Percentiles rank a stretch among this genome's conserved stretches.
Evolutionary conservation across 2,797 vertebrate species (phyloP).

Genomic region (Chaenodraco wilsoni): DNA sequence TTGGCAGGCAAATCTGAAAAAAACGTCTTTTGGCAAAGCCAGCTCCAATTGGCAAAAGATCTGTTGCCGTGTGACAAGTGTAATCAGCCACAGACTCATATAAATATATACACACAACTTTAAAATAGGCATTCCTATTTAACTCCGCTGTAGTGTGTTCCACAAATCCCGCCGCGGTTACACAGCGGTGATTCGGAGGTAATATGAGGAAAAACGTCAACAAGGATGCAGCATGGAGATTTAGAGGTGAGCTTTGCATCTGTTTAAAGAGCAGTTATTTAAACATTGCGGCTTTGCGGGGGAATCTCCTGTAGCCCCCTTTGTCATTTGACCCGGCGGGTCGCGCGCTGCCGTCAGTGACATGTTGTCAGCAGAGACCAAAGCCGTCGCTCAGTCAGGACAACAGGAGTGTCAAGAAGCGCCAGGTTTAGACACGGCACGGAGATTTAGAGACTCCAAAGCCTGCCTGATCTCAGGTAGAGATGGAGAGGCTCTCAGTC

Average conservation of each 20-base stretch:
- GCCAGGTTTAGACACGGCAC: conserved; percentile 48
- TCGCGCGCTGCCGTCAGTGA: conserved; percentile 38
- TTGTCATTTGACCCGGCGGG: conserved; percentile 56
- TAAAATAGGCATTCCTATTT: conserved; percentile 1
- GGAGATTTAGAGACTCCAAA: conserved; percentile 33
- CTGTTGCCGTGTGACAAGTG: conserved; percentile 24
- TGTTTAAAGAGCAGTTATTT: conserved; percentile 67
- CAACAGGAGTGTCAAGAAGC: conserved; percentile 43
- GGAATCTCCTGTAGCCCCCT: conserved; percentile 10
- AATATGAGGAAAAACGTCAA: conserved; percentile 54
- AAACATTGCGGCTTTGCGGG: conserved; percentile 50
- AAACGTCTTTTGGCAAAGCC: conserved; percentile 42
- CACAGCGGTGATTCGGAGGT: conserved; percentile 2
- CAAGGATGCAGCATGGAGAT: conserved; percentile 51
- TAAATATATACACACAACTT: neutral
- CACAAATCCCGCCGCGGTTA: conserved; percentile 16
- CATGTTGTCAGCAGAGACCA: conserved; percentile 61
- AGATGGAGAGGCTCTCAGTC: conserved; percentile 33
- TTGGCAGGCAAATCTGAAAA: conserved; percentile 42
- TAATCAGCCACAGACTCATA: conserved; percentile 14
- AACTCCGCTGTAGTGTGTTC: neutral
- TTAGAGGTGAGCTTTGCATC: conserved; percentile 65
- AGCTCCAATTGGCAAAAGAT: conserved; percentile 41
- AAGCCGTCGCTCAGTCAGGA: conserved; percentile 57
- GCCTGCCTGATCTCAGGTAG: conserved; percentile 47